Conservation (phyloP, 2,888 invertebrate genomes). For the Peribatodes rhomboidaria region DNA sequence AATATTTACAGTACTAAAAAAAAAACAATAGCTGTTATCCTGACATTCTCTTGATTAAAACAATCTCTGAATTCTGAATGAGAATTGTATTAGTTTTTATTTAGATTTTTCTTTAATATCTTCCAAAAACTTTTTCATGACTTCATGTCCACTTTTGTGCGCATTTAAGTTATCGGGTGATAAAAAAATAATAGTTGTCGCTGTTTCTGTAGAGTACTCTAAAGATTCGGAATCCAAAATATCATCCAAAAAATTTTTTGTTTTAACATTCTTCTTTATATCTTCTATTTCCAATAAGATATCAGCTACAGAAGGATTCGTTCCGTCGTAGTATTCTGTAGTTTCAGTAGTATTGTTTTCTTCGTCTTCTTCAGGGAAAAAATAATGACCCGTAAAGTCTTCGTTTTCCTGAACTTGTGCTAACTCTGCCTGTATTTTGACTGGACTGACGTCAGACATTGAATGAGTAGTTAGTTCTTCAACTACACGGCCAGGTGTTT, state of each 20-base stretch:
- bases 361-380: conserved; percentile 77
- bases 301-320: conserved; percentile 65
- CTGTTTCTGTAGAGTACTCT: conserved; percentile 66
- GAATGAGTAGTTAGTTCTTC: conserved; percentile 50
- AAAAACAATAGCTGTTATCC: too few relatives aligned
- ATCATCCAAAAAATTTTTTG: conserved; percentile 77
- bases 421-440: conserved; percentile 75
- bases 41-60: neutral
- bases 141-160: conserved; percentile 60
- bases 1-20: too few relatives aligned
- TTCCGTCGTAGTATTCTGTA: conserved; percentile 71
- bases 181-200: conserved; percentile 52
- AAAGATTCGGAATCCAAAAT: conserved; percentile 73
- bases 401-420: conserved; percentile 66
- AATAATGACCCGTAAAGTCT: conserved; percentile 78
- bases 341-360: conserved; percentile 59
- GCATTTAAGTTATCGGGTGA: conserved; percentile 59
- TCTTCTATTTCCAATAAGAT: conserved; percentile 73
- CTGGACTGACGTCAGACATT: conserved; percentile 58
- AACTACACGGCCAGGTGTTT: conserved; percentile 51
- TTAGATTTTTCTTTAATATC: conserved; percentile 56
- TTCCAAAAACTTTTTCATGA: conserved; percentile 68
- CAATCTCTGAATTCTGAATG: neutral
- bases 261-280: conserved; percentile 67
- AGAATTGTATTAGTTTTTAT: neutral